These are phyloP conservation scores for Rhamnusium bicolor DNA, from an alignment of 2,888 invertebrate genomes.

Conservation along the genomic window DNA sequence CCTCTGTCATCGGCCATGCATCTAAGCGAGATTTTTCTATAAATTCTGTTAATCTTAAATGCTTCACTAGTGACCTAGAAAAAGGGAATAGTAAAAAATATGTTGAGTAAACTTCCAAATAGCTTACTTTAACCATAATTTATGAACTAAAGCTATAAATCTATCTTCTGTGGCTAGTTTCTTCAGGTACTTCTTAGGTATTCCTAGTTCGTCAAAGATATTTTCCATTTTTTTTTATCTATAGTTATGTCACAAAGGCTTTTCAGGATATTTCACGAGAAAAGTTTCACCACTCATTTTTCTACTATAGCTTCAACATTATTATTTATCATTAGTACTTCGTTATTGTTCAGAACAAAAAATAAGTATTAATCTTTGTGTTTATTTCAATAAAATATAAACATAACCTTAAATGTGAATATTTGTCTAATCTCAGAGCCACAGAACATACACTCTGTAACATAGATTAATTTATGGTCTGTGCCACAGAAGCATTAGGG, in stretches of 20 bases:
- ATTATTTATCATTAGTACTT: conserved; percentile 14
- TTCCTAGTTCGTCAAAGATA: conserved; percentile 80
- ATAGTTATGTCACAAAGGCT: conserved; percentile 2
- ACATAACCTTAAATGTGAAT: conserved; percentile 25
- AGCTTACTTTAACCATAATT: conserved; percentile 79
- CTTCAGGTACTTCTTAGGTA: conserved; percentile 80
- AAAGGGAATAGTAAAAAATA: background rate
- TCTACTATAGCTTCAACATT: conserved; percentile 6
- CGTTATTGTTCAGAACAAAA: background rate
- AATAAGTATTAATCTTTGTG: background rate
- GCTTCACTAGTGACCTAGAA: conserved; percentile 71
- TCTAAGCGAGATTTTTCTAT: conserved; percentile 67
- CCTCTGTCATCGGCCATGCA: conserved; percentile 74
- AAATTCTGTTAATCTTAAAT: conserved; percentile 69
- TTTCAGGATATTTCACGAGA: background rate
- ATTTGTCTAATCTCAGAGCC: background rate
- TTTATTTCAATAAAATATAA: conserved; percentile 8
- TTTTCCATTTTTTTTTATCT: conserved; percentile 74
- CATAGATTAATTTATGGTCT: no score
- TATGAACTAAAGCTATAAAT: conserved; percentile 78
- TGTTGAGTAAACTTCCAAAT: conserved; percentile 53
- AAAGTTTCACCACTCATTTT: conserved; percentile 11
- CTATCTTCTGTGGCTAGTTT: conserved; percentile 75
- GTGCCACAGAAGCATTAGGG: no score
- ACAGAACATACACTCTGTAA: no score